Conservation (phyloP, 2,113 vertebrate species). For the Psittacula cyanocephala region DNA sequence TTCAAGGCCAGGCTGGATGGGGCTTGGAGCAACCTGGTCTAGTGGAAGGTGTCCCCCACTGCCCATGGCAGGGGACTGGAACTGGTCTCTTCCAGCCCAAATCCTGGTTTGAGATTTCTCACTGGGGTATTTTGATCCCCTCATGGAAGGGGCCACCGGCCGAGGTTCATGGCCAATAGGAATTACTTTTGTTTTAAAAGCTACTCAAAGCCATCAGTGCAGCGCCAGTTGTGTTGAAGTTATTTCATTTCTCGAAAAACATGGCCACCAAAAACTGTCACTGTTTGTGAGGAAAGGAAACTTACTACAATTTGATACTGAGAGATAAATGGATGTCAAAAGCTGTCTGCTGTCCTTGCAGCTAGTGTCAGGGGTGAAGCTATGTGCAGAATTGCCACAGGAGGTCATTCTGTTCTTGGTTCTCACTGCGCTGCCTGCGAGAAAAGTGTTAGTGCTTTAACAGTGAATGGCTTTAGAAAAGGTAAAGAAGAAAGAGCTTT, state of each 20-base stretch:
- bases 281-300: neutral
- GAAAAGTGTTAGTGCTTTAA: neutral
- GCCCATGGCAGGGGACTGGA: neutral
- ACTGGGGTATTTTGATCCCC: neutral
- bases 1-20: neutral
- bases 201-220: neutral
- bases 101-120: neutral
- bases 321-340: neutral
- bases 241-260: neutral
- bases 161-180: neutral
- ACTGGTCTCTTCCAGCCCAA: neutral
- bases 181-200: neutral
- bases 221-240: accelerated
- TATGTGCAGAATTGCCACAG: neutral
- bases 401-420: constrained; percentile 29
- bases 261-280: neutral
- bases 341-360: neutral
- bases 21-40: neutral
- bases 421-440: neutral
- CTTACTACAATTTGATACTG: neutral
- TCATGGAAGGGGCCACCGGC: neutral
- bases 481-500: neutral
- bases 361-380: accelerated
- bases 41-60: neutral
- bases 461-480: neutral